phyloP scores from a whole-genome alignment of 2,113 vertebrate genomes.

The Oryzias celebensis region DNA sequence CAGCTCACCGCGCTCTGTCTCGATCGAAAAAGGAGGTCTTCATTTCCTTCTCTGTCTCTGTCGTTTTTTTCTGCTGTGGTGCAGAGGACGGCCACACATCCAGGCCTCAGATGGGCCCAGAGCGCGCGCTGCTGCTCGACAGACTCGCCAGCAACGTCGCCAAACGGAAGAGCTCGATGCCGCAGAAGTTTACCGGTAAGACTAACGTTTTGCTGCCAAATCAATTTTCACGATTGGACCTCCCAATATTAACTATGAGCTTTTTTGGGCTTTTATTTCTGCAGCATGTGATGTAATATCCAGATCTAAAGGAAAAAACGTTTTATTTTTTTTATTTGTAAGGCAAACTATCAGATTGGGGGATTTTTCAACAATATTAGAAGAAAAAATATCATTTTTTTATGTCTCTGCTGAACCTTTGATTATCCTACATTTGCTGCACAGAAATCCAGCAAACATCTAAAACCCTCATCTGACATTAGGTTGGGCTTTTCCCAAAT shows the following conservation, averaged over 20 bases:
- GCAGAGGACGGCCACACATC: slow-evolving; percentile 79
- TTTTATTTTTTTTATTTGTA: too few relatives aligned
- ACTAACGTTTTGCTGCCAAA: slow-evolving; percentile 11
- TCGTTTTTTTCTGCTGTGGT: neutral
- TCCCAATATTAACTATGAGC: too few relatives aligned
- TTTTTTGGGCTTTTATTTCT: neutral
- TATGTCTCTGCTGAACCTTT: too few relatives aligned
- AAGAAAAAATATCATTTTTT: too few relatives aligned
- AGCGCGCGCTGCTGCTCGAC: slow-evolving; percentile 91
- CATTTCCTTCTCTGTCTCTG: slow-evolving; percentile 18
- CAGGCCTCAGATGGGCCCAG: slow-evolving; percentile 87
- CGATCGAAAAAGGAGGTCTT: neutral
- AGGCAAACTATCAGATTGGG: too few relatives aligned
- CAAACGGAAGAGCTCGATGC: slow-evolving; percentile 95
- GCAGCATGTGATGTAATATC: neutral
- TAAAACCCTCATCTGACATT: too few relatives aligned
- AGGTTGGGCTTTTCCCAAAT: too few relatives aligned
- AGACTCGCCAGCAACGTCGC: slow-evolving; percentile 93
- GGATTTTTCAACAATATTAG: too few relatives aligned
- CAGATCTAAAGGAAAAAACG: too few relatives aligned
- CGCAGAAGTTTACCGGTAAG: slow-evolving; percentile 96
- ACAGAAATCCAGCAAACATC: too few relatives aligned
- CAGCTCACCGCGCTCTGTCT: neutral
- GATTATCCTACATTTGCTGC: too few relatives aligned
- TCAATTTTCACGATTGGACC: too few relatives aligned